Evolutionary conservation across 2,888 invertebrate species (phyloP), one percentile per base, ranked within the genome.

Genomic region (Agrypnus murinus): DNA sequence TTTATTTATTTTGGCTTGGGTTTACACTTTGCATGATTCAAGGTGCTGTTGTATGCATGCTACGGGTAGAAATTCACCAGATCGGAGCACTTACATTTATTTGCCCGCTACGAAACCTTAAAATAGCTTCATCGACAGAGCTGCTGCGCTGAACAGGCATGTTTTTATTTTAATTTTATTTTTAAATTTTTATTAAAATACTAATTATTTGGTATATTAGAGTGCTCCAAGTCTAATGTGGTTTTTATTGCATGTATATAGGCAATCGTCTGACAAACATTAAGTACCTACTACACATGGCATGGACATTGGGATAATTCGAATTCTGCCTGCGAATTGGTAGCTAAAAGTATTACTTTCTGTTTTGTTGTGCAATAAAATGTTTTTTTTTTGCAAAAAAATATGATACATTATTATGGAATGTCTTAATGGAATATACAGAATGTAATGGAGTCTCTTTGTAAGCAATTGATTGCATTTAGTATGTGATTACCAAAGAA

Each of bases 1-100:
- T 60, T 43, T 62, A 31, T 62, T 55, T 46, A 45, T 55, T 48
- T 65, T 66, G 46, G 67, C 57, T 66, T 70, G 60, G 70, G 59
- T 53, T 68, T 62, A 67, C 53, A 62, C 57, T 71, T 53, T 71
- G 71, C 71, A 71, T 71, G 71, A 71, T 71, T 71, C 58, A 69
- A 71, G 72, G 72, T 72, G 72, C 69, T 72, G 72, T 65, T 72
- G 72, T 72, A 57, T 72, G 72, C 68, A 72, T 69, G 69, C 46
- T 62, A 69, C 65, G 34, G 64, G 53, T 69, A 68, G 69, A 69
- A 72, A 66, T 72, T 69, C 69, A 55, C 62, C 65, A 19, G 62
- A 72, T 65, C 50, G 72, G 62, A 69, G 62, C 55, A 65, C 72
- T 68, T 72, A 69, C 65, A 72, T 64, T 72, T 72, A 72, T 69